Evolutionary conservation across 1,140 invertebrate species (phyloP).

Genomic region (Dolichoris vasculosae): DNA sequence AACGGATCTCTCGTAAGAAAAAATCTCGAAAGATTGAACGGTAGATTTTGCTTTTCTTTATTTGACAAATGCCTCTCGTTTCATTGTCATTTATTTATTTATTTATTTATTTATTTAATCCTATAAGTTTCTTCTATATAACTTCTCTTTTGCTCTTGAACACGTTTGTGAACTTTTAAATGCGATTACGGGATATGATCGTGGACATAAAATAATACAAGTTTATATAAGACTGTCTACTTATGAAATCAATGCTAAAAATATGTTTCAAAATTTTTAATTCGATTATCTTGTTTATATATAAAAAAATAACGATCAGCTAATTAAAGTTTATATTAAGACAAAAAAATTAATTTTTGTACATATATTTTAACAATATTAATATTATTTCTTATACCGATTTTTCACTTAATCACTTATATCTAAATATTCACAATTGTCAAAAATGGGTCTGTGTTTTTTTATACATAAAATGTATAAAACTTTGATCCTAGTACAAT

Average conservation of each 20-base stretch:
- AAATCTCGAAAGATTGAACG: conserved; percentile 3
- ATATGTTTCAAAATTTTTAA: background rate
- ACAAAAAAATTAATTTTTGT: background rate
- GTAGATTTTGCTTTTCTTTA: background rate
- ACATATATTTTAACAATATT: conserved; percentile 15
- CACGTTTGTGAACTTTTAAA: conserved; percentile 18
- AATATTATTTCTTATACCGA: background rate
- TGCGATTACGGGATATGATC: conserved; percentile 27
- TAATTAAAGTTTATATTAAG: background rate
- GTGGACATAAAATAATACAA: conserved; percentile 38
- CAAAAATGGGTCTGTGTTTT: background rate
- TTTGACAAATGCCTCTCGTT: background rate
- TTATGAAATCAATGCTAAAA: conserved; percentile 23
- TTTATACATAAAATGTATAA: conserved; percentile 1
- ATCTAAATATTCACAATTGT: conserved; percentile 17
- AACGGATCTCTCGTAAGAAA: background rate
- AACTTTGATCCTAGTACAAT: background rate
- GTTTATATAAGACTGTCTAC: conserved; percentile 11
- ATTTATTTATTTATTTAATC: background rate
- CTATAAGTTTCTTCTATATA: background rate
- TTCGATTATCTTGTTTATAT: background rate
- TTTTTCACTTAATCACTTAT: conserved; percentile 7
- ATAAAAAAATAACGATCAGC: background rate
- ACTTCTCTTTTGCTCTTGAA: background rate
- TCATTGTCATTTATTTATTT: background rate